Evolutionary conservation across 2,113 vertebrate genomes (phyloP), one percentile per base, ranked within the genome.

Genomic region (Melanerpes aurifrons): DNA sequence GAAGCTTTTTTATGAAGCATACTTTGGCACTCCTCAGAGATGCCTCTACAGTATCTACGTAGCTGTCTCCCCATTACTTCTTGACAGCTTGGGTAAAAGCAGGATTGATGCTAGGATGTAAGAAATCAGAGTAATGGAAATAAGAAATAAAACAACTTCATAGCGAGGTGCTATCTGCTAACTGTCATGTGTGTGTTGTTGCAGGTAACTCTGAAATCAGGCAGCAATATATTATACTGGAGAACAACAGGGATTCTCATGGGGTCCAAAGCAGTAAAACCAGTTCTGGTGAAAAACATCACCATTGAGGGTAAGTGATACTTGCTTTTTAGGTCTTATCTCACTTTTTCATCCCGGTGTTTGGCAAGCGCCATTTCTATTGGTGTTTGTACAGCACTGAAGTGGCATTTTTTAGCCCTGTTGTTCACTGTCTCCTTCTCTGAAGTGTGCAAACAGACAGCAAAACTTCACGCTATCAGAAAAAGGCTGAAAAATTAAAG

Each of bases 181-280:
- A 92, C 31, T 82, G n/a, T 57, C 32, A 50, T 25, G 1, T 1
- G 2, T 95, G 2, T 95, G 9, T 90, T 70, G 28, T 96, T 97
- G 18, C 74, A 99, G 99, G 98, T 99, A 48, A 98, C 98, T 93
- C 94, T 99, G 89, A 99, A 99, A 94, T 98, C 99, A 58, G 99
- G 99, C 32, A 98, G 98, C 76, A 99, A 99, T 93, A 98, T 99
- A 94, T 97, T 99, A 6, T 99, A 99, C 96, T 99, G 99, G 99
- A 98, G 99, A 93, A 99, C 99, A 12, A 99, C 98, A 22, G 98
- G 98, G 24, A 98, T 99, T 87, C 97, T 98, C 22, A 98, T 99
- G 97, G 98, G 98, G 2, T 97, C 98, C 20, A 99, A 99, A 97
- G 98, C 98, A 28, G 98, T 98, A 84, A 99, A 99, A 87, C 99